phyloP scores from a whole-genome alignment of 2,797 vertebrate species.

The Propithecus deckenii region DNA sequence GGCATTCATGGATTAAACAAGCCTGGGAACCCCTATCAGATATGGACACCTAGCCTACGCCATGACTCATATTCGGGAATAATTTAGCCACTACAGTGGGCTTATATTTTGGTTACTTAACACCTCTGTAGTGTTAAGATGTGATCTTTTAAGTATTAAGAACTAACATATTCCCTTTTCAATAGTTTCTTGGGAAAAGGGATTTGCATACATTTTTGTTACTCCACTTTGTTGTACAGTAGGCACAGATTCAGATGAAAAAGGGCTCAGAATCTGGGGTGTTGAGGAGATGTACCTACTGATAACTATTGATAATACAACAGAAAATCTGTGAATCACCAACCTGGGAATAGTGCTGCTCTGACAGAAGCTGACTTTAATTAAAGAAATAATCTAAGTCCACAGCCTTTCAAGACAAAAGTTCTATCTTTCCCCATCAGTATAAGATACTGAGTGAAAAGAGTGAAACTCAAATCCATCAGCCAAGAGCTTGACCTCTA shows the following conservation, averaged over 20 bases:
- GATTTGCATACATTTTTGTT: not conserved
- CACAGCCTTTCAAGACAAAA: not conserved
- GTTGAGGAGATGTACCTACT: not conserved
- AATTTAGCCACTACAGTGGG: not conserved
- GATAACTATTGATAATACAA: not conserved
- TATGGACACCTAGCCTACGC: not conserved
- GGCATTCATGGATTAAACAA: not conserved
- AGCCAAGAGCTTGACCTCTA: not conserved
- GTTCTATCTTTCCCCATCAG: not conserved
- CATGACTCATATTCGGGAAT: not conserved
- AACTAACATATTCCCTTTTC: not conserved
- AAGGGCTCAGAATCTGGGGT: not conserved
- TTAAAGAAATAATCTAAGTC: conserved; percentile 11
- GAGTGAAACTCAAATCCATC: not conserved
- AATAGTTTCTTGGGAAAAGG: not conserved
- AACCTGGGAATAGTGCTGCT: not conserved
- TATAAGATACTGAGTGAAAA: not conserved
- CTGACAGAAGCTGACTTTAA: not conserved
- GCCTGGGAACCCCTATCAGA: not conserved
- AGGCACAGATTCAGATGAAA: not conserved
- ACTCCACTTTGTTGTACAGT: not conserved
- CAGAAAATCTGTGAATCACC: not conserved
- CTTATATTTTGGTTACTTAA: not conserved
- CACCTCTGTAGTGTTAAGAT: not conserved
- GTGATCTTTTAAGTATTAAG: not conserved